These are phyloP conservation scores for Sinocyclocheilus rhinocerous DNA, from an alignment of 2,113 vertebrate species.

Conservation along the genomic window DNA sequence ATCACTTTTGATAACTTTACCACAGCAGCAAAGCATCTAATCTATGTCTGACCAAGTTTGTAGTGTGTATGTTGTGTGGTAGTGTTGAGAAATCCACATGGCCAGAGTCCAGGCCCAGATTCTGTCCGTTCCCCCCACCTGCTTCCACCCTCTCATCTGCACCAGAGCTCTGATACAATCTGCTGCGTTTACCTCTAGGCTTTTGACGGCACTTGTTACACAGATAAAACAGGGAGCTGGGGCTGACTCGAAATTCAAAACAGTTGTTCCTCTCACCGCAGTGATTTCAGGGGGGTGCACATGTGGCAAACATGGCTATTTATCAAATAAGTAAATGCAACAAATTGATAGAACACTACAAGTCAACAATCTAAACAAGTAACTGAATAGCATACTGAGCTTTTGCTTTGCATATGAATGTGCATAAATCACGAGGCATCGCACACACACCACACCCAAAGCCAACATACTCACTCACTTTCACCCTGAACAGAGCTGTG, in stretches of 20 bases:
- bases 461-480: conserved; percentile 70
- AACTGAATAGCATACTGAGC: conserved; percentile 5
- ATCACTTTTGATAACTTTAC: not conserved
- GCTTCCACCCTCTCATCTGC: conserved; percentile 37
- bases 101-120: conserved; percentile 18
- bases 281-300: conserved; percentile 10
- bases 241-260: conserved; percentile 51
- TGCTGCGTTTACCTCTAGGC: conserved; percentile 45
- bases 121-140: conserved; percentile 19
- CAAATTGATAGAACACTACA: conserved; percentile 2
- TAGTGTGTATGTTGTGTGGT: conserved; percentile 19
- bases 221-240: conserved; percentile 48
- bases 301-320: not conserved
- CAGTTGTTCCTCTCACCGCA: conserved; percentile 43
- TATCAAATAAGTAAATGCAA: conserved; percentile 16
- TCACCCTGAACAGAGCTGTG: conserved; percentile 69
- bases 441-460: conserved; percentile 25
- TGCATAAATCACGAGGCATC: conserved; percentile 25
- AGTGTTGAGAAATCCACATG: conserved; percentile 37
- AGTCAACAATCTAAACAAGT: not conserved
- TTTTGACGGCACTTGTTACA: conserved; percentile 50
- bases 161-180: conserved; percentile 54
- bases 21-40: conserved; percentile 9
- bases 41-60: conserved; percentile 35
- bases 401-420: conserved; percentile 10